phyloP scores from a whole-genome alignment of 2,888 invertebrate genomes.

The Perizoma affinitatum region DNA sequence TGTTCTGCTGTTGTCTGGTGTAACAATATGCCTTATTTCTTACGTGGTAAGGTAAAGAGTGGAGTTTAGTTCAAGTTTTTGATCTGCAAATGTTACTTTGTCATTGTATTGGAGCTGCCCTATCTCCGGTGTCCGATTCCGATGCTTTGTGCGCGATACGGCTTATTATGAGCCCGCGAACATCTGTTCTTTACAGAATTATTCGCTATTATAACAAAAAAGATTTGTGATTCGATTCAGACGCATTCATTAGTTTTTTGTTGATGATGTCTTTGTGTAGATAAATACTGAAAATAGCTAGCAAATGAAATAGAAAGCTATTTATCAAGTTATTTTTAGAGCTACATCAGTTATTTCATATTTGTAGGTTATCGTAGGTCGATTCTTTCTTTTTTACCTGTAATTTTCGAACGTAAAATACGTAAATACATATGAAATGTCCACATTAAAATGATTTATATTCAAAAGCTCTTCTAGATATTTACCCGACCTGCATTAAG shows the following conservation, averaged over 20 bases:
- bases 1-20: constrained; percentile 28
- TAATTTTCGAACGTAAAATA: not conserved
- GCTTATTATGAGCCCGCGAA: constrained; percentile 81
- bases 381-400: not conserved
- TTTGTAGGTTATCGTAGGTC: not conserved
- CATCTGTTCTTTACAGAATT: constrained; percentile 77
- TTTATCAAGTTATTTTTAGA: not conserved
- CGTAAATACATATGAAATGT: constrained; percentile 25
- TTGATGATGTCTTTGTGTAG: constrained; percentile 40
- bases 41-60: constrained; percentile 48
- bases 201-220: constrained; percentile 74
- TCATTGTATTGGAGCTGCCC: constrained; percentile 68
- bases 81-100: constrained; percentile 58
- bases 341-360: not conserved
- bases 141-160: constrained; percentile 81
- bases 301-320: constrained; percentile 5
- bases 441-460: constrained; percentile 42
- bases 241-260: constrained; percentile 46
- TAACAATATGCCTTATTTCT: constrained; percentile 35
- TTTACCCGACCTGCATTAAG: constrained; percentile 62
- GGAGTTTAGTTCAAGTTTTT: constrained; percentile 46
- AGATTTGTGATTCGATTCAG: constrained; percentile 61
- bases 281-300: constrained; percentile 19
- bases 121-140: constrained; percentile 83
- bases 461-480: constrained; percentile 45